phyloP scores from a whole-genome alignment of 2,888 invertebrate genomes.

The Pachymerium ferrugineum region DNA sequence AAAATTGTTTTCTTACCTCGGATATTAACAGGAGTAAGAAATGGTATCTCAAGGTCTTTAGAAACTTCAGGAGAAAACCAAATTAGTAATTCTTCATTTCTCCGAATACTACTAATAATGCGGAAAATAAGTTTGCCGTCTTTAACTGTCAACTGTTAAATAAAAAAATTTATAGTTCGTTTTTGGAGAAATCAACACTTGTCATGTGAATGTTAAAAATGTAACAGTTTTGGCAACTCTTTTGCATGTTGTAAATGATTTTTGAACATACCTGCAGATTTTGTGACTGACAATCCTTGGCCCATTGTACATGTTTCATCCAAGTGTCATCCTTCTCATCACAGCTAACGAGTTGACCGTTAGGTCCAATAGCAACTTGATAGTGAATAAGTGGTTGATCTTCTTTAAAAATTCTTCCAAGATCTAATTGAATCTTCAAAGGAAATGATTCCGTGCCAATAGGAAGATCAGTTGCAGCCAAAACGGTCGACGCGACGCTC shows the following conservation, averaged over 20 bases:
- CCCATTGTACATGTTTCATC: constrained; percentile 49
- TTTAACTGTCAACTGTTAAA: background rate
- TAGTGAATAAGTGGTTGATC: background rate
- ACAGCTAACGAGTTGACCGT: background rate
- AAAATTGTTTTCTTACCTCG: constrained; percentile 57
- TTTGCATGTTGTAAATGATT: background rate
- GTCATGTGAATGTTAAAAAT: background rate
- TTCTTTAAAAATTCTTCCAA: background rate
- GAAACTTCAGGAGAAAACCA: constrained; percentile 78
- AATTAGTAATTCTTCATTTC: constrained; percentile 65
- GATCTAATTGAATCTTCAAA: background rate
- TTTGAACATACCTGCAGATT: constrained; percentile 50
- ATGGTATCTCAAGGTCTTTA: constrained; percentile 68
- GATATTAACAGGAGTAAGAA: constrained; percentile 71
- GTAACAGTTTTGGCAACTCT: too few species aligned
- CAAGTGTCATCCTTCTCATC: constrained; percentile 37
- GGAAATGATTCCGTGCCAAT: background rate
- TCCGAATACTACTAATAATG: constrained; percentile 43
- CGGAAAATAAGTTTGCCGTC: background rate
- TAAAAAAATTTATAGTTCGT: background rate
- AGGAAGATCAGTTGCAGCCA: background rate
- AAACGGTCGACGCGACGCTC: background rate
- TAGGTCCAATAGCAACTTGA: background rate
- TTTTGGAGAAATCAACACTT: background rate
- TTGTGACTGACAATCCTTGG: constrained; percentile 62